Conservation (phyloP, 2,888 invertebrate species). For the Pelosia muscerda region DNA sequence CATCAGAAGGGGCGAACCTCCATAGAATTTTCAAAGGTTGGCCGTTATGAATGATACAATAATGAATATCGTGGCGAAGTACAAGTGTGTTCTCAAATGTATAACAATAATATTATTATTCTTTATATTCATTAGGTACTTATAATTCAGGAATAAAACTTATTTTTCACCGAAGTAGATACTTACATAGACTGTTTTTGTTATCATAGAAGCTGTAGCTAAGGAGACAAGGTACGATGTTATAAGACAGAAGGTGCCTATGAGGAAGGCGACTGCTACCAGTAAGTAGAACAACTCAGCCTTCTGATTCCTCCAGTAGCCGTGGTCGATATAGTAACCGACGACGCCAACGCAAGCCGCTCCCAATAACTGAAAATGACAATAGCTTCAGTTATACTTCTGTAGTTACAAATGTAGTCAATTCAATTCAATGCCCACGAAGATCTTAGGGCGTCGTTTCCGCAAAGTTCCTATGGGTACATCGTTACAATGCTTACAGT, state of each 20-base stretch:
- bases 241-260: conserved; percentile 92
- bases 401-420: neutral
- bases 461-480: too few relatives aligned
- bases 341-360: conserved; percentile 91
- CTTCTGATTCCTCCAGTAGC: conserved; percentile 71
- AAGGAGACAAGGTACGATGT: conserved; percentile 92
- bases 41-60: too few relatives aligned
- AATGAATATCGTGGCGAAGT: too few relatives aligned
- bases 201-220: conserved; percentile 93
- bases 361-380: conserved; percentile 90
- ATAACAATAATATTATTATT: too few relatives aligned
- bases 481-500: too few relatives aligned
- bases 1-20: too few relatives aligned
- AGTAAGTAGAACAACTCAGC: conserved; percentile 91
- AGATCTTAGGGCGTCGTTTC: neutral
- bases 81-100: too few relatives aligned
- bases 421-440: neutral
- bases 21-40: too few relatives aligned
- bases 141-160: too few relatives aligned
- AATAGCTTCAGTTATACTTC: neutral
- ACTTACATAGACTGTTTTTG: conserved; percentile 94
- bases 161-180: conserved; percentile 13
- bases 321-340: conserved; percentile 84
- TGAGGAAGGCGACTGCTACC: conserved; percentile 91
- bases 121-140: too few relatives aligned